A percentile compares a stretch with the other conserved stretches of the same genome.
These are phyloP conservation scores for Cerastis rubricosa DNA, from an alignment of 2,888 invertebrate genomes.

Conservation along the genomic window DNA sequence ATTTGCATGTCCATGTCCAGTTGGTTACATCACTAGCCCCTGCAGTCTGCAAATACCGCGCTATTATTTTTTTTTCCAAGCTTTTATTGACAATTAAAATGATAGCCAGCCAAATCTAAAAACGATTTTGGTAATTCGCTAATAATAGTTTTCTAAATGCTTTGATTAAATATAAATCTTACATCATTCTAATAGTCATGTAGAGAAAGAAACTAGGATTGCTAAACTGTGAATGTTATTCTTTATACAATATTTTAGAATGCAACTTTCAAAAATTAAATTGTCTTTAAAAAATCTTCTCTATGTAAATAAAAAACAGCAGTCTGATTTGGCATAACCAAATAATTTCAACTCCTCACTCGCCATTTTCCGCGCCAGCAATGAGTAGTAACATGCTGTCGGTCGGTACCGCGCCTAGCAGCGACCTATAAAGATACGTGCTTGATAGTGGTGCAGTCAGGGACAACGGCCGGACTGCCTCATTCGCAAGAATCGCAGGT, in stretches of 20 bases:
- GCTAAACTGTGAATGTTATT: conserved; percentile 53
- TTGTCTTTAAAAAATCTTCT: not conserved
- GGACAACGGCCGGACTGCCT: conserved; percentile 90
- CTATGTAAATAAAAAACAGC: not conserved
- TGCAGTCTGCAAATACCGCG: conserved; percentile 69
- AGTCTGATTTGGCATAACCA: not conserved
- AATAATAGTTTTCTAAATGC: conserved; percentile 27
- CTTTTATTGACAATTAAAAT: conserved; percentile 27
- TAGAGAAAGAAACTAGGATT: conserved; percentile 42
- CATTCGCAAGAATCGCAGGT: conserved; percentile 90
- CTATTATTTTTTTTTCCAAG: conserved; percentile 31
- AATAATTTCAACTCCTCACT: conserved; percentile 10
- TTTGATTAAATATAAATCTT: conserved; percentile 47
- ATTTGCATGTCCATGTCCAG: conserved; percentile 81
- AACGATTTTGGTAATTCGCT: conserved; percentile 27
- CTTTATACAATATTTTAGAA: conserved; percentile 20
- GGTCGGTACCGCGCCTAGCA: conserved; percentile 80
- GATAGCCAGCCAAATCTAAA: conserved; percentile 2
- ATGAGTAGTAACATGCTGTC: conserved; percentile 73
- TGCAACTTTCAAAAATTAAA: conserved; percentile 29
- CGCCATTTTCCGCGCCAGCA: not conserved
- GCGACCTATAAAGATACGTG: conserved; percentile 90
- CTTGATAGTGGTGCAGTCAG: conserved; percentile 87
- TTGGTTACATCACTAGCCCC: conserved; percentile 82
- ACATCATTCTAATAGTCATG: conserved; percentile 47